Base-by-base conservation (phyloP, 2,888 invertebrate genomes). In the Drosophila pseudotalamancana region DNA sequence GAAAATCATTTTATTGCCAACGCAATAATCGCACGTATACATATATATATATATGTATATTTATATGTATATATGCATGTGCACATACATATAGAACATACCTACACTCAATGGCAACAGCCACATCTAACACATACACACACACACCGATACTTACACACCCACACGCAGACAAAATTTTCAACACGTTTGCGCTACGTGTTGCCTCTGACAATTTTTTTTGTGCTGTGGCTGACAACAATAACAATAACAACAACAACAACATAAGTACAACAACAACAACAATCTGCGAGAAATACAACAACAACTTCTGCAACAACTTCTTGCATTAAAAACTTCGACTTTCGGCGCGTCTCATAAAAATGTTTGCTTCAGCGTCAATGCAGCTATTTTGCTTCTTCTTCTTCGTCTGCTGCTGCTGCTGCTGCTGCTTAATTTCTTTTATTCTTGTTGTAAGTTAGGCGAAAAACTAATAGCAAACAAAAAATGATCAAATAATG, bases 1-100 rank as follows among this genome's bases (percentile, higher is more conserved):
- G 79, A 81, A 85, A 70, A 69, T 82, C 65, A 75, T 84, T 84
- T 78, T 69, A 81, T 81, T 77, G 75, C 35, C 59, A 77, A 43
- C 74, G 77, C 66, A 66, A 72, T 62, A 72, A 67, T 37, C 57
- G 69, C 68, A 72, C 73, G 71, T 73, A 57, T 57, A 40, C 21
- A 29, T n/a, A n/a, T n/a, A n/a, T n/a, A n/a, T n/a, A n/a, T n/a
- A n/a, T n/a, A n/a, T n/a, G n/a, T n/a, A n/a, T n/a, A n/a, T n/a
- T n/a, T n/a, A n/a, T n/a, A n/a, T n/a, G n/a, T n/a, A n/a, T n/a
- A n/a, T n/a, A n/a, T n/a, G n/a, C n/a, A n/a, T n/a, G n/a, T n/a
- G n/a, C n/a, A n/a, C n/a, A n/a, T n/a, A n/a, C n/a, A n/a, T n/a
- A n/a, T n/a, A n/a, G n/a, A n/a, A n/a, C n/a, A n/a, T n/a, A n/a